A percentile compares a stretch with the other conserved stretches of the same genome.
phyloP scores from a whole-genome alignment of 1,140 invertebrate genomes.

The Planococcus citri region DNA sequence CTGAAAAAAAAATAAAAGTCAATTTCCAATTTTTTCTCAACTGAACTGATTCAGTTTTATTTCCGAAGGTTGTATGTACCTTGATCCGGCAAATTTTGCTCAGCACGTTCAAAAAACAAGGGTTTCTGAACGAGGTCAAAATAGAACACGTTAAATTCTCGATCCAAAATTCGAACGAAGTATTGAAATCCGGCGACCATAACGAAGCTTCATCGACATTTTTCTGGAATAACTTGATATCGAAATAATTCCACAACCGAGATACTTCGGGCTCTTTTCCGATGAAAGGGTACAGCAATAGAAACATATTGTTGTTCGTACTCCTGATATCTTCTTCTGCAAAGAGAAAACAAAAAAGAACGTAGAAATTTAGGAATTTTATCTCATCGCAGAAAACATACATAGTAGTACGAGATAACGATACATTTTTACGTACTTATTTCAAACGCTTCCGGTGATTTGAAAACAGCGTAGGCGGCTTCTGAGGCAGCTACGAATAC shows the following conservation, averaged over 20 bases:
- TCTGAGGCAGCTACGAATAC: conserved; percentile 37
- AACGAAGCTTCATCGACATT: background rate
- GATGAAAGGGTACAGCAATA: conserved; percentile 24
- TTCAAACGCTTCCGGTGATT: conserved; percentile 28
- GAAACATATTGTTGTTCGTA: conserved; percentile 14
- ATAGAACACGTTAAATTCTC: background rate
- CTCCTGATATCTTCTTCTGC: no score
- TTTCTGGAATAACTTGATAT: background rate
- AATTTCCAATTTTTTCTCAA: background rate
- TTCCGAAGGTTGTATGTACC: background rate
- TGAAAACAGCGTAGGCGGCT: conserved; percentile 36
- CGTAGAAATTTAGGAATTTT: no score
- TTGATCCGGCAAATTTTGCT: background rate
- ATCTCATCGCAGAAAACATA: no score
- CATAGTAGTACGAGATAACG: no score
- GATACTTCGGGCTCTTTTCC: background rate
- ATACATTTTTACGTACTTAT: no score
- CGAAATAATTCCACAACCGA: conserved; percentile 5
- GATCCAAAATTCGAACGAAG: background rate
- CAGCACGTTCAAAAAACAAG: conserved; percentile 1
- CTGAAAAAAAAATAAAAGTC: background rate
- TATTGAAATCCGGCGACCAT: background rate
- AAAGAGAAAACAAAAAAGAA: no score
- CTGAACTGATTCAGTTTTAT: background rate
- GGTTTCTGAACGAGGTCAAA: background rate